Base-by-base conservation (phyloP, 2,888 invertebrate genomes). In the Tenthredo livida region DNA sequence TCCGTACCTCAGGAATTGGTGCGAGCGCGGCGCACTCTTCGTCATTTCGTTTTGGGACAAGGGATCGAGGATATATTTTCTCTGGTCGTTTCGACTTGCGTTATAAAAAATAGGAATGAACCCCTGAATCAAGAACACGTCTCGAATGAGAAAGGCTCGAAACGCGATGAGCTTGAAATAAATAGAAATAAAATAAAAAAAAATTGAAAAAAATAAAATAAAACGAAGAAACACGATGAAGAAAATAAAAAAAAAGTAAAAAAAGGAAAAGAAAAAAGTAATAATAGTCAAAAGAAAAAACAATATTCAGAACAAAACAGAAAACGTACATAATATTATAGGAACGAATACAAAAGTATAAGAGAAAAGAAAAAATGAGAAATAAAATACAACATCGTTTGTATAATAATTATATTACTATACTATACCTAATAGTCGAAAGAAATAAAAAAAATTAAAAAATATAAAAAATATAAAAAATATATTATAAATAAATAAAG, bases 151-250 rank as follows among this genome's bases (percentile, higher is more conserved):
- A 86, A 84, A 78, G 84, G 84, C 84, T 77, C 72, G 65, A 84
- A 65, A 86, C 40, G 58, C 40, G 58, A 85, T 65, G 87, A 86
- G 86, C 85, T 85, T 87, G 84, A 85, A 85, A 82, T 70, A 72
- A 33, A 33, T 7, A n/a, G 7, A 72, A 72, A 15, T 17, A 72
- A 72, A 61, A 7, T 21, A n/a, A n/a, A 33, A 72, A 33, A 33
- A 72, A 72, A 25, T 47, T 47, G 47, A 85, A 77, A 73, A 86
- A 80, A 54, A 29, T 17, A 77, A 25, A 43, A 29, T 2, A 29
- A 29, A 29, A 29, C 29, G 21, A 17, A 70, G 37, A 37, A 61
- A 9, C 10, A 61, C 21, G 1, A 61, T 1, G 25, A 61, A 61
- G 12, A 25, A 25, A 33, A 29, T 15, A 85, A 85, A 82, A 73